Conservation (phyloP, 2,888 invertebrate genomes). For the Eristalis tenax region DNA sequence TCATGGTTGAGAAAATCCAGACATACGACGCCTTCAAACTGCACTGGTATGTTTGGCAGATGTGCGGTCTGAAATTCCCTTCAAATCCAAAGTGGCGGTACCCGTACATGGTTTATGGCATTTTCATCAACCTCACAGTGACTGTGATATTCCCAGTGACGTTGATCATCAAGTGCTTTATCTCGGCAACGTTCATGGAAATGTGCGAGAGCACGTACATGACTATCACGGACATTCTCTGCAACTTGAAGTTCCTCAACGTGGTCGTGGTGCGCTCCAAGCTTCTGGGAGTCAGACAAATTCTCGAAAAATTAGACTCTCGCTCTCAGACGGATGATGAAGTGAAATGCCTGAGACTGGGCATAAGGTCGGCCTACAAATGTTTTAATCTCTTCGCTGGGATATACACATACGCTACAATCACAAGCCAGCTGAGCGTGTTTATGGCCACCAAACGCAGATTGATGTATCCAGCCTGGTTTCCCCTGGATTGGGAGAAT, state of each 20-base stretch:
- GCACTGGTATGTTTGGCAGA: slow-evolving; percentile 77
- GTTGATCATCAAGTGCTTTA: slow-evolving; percentile 72
- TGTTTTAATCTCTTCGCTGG: slow-evolving; percentile 60
- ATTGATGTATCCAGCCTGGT: slow-evolving; percentile 76
- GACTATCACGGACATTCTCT: slow-evolving; percentile 69
- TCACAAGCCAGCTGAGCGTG: slow-evolving; percentile 66
- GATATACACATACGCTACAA: slow-evolving; percentile 44
- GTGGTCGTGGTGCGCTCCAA: slow-evolving; percentile 69
- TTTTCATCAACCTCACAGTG: slow-evolving; percentile 70
- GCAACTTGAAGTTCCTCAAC: slow-evolving; percentile 75
- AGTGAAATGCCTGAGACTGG: slow-evolving; percentile 54
- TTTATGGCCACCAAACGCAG: slow-evolving; percentile 65
- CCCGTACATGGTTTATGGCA: slow-evolving; percentile 73
- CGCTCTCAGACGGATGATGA: slow-evolving; percentile 73
- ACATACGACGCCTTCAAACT: slow-evolving; percentile 74
- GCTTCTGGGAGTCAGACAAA: slow-evolving; percentile 69
- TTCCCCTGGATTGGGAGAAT: slow-evolving; percentile 76
- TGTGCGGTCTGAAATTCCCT: slow-evolving; percentile 75
- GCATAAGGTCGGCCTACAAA: slow-evolving; percentile 56
- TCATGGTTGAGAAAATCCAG: slow-evolving; percentile 25
- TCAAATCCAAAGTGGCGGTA: slow-evolving; percentile 61
- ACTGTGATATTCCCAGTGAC: slow-evolving; percentile 70
- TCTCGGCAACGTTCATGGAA: slow-evolving; percentile 72
- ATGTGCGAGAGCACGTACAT: slow-evolving; percentile 75
- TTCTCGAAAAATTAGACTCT: slow-evolving; percentile 74